These are phyloP conservation scores for Papio anubis DNA, from an alignment of 2,113 vertebrate species.

Conservation along the genomic window DNA sequence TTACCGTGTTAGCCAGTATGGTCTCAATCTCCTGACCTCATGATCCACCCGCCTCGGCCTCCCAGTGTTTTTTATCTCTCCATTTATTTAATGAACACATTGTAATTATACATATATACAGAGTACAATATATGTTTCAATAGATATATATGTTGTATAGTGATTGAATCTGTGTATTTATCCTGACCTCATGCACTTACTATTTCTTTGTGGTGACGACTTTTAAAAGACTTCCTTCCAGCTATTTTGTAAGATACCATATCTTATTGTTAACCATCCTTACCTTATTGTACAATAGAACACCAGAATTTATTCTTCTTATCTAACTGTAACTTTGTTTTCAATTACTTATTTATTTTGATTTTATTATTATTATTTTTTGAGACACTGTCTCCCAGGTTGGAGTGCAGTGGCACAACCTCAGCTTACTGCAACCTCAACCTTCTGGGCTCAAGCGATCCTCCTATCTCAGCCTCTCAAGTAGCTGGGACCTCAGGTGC, in stretches of 20 bases:
- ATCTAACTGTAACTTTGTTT: not conserved
- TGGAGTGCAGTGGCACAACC: too few relatives aligned
- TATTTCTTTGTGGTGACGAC: not conserved
- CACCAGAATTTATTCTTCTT: not conserved
- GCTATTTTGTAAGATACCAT: not conserved
- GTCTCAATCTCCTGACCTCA: too few relatives aligned
- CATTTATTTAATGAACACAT: not conserved
- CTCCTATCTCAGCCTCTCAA: too few relatives aligned
- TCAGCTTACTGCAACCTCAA: too few relatives aligned
- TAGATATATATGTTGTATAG: not conserved
- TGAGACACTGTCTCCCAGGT: too few relatives aligned
- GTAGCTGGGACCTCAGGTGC: too few relatives aligned
- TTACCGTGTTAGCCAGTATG: too few relatives aligned
- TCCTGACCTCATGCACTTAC: not conserved
- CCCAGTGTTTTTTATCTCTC: too few relatives aligned
- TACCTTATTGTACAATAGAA: not conserved
- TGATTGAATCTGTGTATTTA: not conserved
- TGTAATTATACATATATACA: not conserved
- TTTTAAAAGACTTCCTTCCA: not conserved
- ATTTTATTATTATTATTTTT: too few relatives aligned
- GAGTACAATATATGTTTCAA: not conserved
- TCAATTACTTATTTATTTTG: too few relatives aligned
- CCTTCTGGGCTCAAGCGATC: too few relatives aligned
- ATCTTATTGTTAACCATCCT: not conserved
- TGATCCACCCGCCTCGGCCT: too few relatives aligned